Percentiles rank a stretch among this genome's conserved stretches.
Conservation (phyloP, 1,140 invertebrate species). For the Limonius californicus region DNA sequence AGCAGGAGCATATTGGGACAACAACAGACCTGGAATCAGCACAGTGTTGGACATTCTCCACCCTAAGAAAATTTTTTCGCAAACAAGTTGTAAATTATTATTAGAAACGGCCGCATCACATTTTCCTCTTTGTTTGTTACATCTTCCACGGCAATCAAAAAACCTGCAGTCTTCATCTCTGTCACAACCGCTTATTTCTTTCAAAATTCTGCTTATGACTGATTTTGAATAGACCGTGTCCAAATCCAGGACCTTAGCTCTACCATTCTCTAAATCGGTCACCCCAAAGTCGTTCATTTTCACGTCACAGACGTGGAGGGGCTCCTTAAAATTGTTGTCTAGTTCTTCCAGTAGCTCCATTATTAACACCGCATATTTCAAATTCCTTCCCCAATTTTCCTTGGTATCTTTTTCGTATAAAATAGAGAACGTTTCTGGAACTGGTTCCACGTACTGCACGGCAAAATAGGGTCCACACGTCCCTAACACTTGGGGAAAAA, state of each 20-base stretch:
- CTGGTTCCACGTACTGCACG: constrained; percentile 56
- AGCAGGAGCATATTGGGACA: constrained; percentile 55
- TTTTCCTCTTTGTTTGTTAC: constrained; percentile 48
- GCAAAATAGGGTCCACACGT: constrained; percentile 61
- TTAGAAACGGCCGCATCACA: constrained; percentile 56
- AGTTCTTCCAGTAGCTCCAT: constrained; percentile 58
- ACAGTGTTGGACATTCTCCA: constrained; percentile 57
- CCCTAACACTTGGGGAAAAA: constrained; percentile 63
- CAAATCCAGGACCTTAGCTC: constrained; percentile 58
- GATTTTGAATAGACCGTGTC: constrained; percentile 54
- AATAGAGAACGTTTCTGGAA: constrained; percentile 42
- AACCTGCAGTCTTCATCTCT: constrained; percentile 60
- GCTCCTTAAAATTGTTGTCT: constrained; percentile 54
- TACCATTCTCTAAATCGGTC: constrained; percentile 47
- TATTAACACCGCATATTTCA: constrained; percentile 57
- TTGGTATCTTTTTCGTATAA: constrained; percentile 45
- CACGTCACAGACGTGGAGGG: constrained; percentile 62
- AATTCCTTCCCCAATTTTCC: constrained; percentile 50
- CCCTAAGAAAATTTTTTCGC: constrained; percentile 61
- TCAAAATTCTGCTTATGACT: constrained; percentile 48
- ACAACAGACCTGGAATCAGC: constrained; percentile 57
- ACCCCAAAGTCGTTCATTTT: constrained; percentile 65
- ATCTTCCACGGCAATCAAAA: constrained; percentile 61
- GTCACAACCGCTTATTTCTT: constrained; percentile 49
- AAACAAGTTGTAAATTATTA: constrained; percentile 62